Conservation (phyloP, 2,113 vertebrate genomes). For the Aegithalos caudatus region DNA sequence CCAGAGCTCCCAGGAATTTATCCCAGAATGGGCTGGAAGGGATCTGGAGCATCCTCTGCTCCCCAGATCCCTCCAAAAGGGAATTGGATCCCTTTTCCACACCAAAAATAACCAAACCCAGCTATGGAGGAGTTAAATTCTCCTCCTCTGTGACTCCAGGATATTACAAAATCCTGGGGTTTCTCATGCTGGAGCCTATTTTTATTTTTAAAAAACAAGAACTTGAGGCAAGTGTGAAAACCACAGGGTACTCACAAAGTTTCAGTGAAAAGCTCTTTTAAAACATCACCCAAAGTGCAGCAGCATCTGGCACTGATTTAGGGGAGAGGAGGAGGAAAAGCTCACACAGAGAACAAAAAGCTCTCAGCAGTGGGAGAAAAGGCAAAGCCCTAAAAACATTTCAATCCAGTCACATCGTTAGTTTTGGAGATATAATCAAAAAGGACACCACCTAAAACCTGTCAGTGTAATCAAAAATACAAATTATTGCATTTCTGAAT, state of each 20-base stretch:
- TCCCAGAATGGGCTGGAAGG: background rate
- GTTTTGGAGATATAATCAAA: background rate
- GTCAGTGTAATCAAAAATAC: background rate
- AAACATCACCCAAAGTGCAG: background rate
- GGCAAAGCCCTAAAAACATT: background rate
- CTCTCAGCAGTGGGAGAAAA: background rate
- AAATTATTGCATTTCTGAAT: background rate
- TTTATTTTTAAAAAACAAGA: background rate
- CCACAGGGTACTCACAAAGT: background rate
- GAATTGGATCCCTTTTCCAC: background rate
- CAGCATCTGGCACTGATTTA: background rate
- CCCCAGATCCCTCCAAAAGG: background rate
- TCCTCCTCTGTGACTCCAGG: background rate
- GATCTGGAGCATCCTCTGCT: background rate
- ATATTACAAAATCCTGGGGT: constrained; percentile 3
- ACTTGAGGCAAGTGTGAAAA: background rate
- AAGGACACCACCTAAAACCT: background rate
- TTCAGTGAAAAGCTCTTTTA: background rate
- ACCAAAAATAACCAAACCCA: background rate
- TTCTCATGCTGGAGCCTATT: background rate
- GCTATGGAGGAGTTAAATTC: background rate
- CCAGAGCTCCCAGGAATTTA: background rate
- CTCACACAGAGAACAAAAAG: background rate
- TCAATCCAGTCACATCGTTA: background rate
- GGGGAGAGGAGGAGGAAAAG: background rate